These are phyloP conservation scores for Lepus townsendii DNA, from an alignment of 2,797 vertebrate genomes.

Conservation along the genomic window DNA sequence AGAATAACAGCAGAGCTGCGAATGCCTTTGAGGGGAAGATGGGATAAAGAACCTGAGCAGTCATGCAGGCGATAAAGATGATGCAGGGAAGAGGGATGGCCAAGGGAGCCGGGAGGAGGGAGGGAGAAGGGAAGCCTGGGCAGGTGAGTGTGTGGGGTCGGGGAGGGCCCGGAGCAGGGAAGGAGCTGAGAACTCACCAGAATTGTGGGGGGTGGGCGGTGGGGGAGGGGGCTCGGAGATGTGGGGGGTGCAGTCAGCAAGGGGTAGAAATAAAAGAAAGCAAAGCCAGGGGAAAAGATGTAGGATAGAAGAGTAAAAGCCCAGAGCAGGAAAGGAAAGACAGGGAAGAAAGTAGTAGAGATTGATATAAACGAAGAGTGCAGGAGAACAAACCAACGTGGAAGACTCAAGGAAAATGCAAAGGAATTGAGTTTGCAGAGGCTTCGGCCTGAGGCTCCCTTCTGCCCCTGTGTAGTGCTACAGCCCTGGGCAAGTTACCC, in stretches of 20 bases:
- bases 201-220: background rate
- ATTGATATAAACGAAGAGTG: constrained; percentile 60
- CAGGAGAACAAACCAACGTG: constrained; percentile 51
- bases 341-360: background rate
- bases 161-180: background rate
- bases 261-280: constrained; percentile 69
- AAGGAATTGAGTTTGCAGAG: constrained; percentile 68
- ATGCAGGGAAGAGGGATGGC: constrained; percentile 44
- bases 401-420: constrained; percentile 61
- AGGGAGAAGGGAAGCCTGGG: constrained; percentile 78
- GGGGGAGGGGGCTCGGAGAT: constrained; percentile 66
- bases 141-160: background rate
- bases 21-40: constrained; percentile 85
- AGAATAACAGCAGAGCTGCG: constrained; percentile 83
- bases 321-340: constrained; percentile 70
- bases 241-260: constrained; percentile 18
- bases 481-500: background rate
- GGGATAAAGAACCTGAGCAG: constrained; percentile 82
- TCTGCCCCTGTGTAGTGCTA: background rate
- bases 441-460: background rate
- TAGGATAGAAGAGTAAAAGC: background rate
- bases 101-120: constrained; percentile 35
- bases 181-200: background rate
- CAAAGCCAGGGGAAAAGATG: constrained; percentile 87
- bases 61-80: constrained; percentile 80